Evolutionary conservation across 2,888 invertebrate species (phyloP).

Genomic region (Leucozona laternaria): DNA sequence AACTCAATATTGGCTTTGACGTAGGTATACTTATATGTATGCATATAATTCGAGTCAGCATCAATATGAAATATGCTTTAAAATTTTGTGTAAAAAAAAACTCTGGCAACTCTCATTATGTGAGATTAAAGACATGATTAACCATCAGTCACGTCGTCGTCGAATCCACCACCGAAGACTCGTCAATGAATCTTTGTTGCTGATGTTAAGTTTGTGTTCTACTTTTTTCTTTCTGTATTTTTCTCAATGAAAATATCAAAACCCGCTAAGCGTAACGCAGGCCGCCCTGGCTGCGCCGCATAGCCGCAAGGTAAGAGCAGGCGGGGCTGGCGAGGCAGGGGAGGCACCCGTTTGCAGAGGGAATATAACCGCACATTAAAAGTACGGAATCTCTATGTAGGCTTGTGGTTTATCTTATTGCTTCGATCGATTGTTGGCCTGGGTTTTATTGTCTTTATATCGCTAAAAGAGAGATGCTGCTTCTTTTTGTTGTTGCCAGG

Average conservation of each 20-base stretch:
- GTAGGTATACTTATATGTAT: no score
- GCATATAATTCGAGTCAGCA: no score
- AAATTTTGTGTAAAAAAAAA: neutral
- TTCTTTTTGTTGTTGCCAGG: neutral
- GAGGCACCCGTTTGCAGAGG: neutral
- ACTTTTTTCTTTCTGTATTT: constrained; percentile 7
- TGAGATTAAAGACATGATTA: constrained; percentile 1
- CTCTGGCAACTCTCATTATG: neutral
- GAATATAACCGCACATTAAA: constrained; percentile 12
- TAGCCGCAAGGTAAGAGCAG: neutral
- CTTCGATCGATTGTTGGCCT: neutral
- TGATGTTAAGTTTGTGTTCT: constrained; percentile 9
- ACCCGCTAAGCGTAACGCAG: constrained; percentile 13
- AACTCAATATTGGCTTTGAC: no score
- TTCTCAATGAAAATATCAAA: constrained; percentile 26
- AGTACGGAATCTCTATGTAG: constrained; percentile 6
- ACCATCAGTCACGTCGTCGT: constrained; percentile 7
- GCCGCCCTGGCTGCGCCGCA: neutral
- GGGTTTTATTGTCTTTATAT: neutral
- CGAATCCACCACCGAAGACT: neutral
- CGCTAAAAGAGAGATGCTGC: neutral
- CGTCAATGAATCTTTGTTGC: constrained; percentile 17
- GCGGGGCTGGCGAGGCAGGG: neutral
- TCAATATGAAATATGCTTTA: no score
- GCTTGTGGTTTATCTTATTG: constrained; percentile 9